Percentiles rank a stretch among this genome's conserved stretches.
These are phyloP conservation scores for Meganola albula DNA, from an alignment of 2,888 invertebrate genomes.

Conservation along the genomic window DNA sequence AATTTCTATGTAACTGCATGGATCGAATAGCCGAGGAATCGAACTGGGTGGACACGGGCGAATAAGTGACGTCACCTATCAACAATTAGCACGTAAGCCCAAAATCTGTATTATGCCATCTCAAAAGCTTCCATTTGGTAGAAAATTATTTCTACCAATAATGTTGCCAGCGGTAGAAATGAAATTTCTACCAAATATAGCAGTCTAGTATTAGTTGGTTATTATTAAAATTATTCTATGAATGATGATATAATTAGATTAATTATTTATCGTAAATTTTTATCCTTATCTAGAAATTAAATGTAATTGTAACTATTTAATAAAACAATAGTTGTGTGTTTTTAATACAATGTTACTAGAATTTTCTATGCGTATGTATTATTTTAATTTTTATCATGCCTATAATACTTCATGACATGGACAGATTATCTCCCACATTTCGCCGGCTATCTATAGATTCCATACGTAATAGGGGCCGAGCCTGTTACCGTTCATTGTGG, in stretches of 20 bases:
- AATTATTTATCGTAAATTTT: constrained; percentile 25
- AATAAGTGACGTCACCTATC: constrained; percentile 68
- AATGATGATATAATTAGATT: constrained; percentile 19
- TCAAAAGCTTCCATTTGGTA: constrained; percentile 21
- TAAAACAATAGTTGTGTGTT: too few species aligned
- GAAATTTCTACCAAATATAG: constrained; percentile 21
- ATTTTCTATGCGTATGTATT: too few species aligned
- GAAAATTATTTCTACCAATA: constrained; percentile 12
- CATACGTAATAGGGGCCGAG: too few species aligned
- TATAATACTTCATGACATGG: too few species aligned
- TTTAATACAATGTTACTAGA: constrained; percentile 12
- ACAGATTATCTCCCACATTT: too few species aligned
- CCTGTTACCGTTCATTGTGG: too few species aligned
- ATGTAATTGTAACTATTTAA: constrained; percentile 1
- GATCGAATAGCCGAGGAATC: constrained; percentile 96
- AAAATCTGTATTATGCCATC: constrained; percentile 28
- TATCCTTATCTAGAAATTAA: constrained; percentile 20
- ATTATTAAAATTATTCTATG: constrained; percentile 22
- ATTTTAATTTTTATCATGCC: too few species aligned
- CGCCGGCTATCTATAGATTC: too few species aligned
- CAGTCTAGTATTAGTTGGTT: constrained; percentile 26
- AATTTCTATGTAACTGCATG: constrained; percentile 95
- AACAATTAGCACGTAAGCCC: constrained; percentile 22
- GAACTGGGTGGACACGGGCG: constrained; percentile 89
- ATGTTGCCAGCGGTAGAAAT: constrained; percentile 15